A percentile compares a stretch with the other conserved stretches of the same genome.
phyloP scores from a whole-genome alignment of 2,113 vertebrate genomes.

The Thinocorus orbignyianus region DNA sequence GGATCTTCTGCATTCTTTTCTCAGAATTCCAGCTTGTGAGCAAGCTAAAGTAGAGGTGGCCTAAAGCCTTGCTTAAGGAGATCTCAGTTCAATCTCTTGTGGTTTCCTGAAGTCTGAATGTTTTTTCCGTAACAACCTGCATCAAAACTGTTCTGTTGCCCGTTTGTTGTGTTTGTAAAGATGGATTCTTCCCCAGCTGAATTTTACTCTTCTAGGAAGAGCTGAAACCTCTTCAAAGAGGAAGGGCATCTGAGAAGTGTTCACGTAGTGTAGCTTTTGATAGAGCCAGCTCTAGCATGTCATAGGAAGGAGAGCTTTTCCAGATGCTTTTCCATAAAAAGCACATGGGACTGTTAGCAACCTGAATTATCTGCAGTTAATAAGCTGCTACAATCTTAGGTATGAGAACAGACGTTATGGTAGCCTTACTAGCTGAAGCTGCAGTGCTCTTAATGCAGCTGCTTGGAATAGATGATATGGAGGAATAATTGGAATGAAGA shows the following conservation, averaged over 20 bases:
- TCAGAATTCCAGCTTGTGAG: neutral
- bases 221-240: neutral
- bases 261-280: neutral
- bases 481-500: neutral
- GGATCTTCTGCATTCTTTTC: neutral
- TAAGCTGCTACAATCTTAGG: neutral
- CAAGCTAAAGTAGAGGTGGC: neutral
- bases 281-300: neutral
- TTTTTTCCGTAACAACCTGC: neutral
- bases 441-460: neutral
- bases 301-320: neutral
- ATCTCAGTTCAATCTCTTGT: neutral
- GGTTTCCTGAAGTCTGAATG: neutral
- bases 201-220: neutral
- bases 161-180: neutral
- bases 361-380: neutral
- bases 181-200: neutral
- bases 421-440: neutral
- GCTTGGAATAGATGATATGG: rapidly evolving
- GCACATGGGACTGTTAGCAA: neutral
- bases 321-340: neutral
- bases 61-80: neutral
- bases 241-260: neutral
- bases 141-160: neutral
- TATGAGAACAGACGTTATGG: neutral